Evolutionary conservation across 2,113 vertebrate genomes (phyloP).

Genomic region (Toxostoma redivivum): DNA sequence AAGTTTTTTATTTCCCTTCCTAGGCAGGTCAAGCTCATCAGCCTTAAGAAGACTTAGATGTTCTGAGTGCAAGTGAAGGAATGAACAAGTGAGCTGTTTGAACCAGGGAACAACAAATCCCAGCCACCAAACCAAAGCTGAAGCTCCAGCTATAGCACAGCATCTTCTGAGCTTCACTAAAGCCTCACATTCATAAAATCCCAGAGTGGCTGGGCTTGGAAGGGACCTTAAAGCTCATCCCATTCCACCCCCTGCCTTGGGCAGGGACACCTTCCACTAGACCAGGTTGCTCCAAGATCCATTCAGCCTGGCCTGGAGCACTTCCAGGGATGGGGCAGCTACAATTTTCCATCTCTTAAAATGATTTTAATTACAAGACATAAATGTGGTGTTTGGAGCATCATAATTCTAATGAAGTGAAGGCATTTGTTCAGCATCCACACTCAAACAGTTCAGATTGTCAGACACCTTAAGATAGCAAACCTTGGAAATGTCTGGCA

Average conservation of each 20-base stretch:
- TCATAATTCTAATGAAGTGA: not conserved
- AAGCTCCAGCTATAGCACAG: not conserved
- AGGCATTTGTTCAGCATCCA: not conserved
- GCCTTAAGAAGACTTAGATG: not conserved
- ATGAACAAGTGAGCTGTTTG: not conserved
- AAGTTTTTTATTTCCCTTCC: not conserved
- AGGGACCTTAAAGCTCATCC: not conserved
- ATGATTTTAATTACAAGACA: not conserved
- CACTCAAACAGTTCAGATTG: not conserved
- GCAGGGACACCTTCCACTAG: not conserved
- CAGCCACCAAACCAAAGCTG: not conserved
- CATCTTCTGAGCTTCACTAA: not conserved
- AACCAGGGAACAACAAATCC: not conserved
- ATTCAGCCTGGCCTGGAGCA: not conserved
- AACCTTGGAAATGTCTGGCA: not conserved
- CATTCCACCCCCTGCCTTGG: not conserved
- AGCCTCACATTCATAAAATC: not conserved
- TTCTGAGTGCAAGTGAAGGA: not conserved
- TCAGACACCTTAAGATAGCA: not conserved
- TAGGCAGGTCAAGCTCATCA: not conserved
- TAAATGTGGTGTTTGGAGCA: not conserved
- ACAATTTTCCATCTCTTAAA: not conserved
- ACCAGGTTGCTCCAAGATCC: fast-evolving
- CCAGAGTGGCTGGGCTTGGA: not conserved
- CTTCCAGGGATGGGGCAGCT: not conserved